phyloP scores from a whole-genome alignment of 2,888 invertebrate genomes.

The Melipona bicolor region DNA sequence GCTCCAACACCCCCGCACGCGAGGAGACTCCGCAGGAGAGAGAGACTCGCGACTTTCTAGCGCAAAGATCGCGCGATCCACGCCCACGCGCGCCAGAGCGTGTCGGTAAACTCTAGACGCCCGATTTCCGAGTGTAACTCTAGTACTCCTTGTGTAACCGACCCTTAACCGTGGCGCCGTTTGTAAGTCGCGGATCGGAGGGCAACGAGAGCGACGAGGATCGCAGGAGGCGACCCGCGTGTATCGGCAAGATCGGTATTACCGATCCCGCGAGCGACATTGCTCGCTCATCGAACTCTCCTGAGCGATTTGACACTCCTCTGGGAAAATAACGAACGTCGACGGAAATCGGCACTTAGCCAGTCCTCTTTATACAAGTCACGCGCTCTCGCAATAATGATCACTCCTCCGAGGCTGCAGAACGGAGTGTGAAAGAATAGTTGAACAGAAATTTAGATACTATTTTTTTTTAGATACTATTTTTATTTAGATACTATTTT shows the following conservation, averaged over 20 bases:
- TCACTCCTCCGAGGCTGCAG: not conserved
- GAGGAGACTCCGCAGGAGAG: constrained; percentile 12
- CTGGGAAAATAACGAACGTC: constrained; percentile 58
- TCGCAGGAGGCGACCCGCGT: constrained; percentile 67
- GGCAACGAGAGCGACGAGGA: constrained; percentile 21
- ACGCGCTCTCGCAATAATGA: constrained; percentile 34
- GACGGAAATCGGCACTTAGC: constrained; percentile 58
- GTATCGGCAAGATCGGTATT: constrained; percentile 67
- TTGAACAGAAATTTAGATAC: too few relatives aligned
- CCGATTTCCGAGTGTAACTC: constrained; percentile 52
- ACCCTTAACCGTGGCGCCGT: constrained; percentile 61
- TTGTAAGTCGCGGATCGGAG: constrained; percentile 43
- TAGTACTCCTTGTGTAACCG: constrained; percentile 55
- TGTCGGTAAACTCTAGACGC: constrained; percentile 19
- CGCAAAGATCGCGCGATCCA: constrained; percentile 39
- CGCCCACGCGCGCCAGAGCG: constrained; percentile 32
- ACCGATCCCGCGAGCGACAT: constrained; percentile 55
- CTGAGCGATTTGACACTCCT: constrained; percentile 48
- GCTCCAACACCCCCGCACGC: constrained; percentile 22
- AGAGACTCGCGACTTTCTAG: constrained; percentile 22
- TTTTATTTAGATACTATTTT: too few relatives aligned
- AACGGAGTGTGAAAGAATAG: too few relatives aligned
- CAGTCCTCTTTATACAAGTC: constrained; percentile 46
- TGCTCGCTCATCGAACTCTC: constrained; percentile 70
- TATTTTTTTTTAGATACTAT: too few relatives aligned